Conservation (phyloP, 2,888 invertebrate genomes). For the Tachystola acroxantha region DNA sequence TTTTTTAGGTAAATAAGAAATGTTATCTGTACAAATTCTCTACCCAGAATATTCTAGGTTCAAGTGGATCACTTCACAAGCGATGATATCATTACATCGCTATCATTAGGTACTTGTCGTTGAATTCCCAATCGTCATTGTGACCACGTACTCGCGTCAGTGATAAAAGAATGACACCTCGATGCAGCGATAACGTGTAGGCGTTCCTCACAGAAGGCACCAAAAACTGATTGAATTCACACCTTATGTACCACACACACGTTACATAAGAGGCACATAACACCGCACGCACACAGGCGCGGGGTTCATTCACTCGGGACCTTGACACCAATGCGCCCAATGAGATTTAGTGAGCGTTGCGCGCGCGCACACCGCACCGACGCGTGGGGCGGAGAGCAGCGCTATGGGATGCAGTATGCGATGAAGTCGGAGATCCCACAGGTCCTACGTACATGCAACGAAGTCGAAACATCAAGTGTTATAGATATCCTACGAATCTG, state of each 20-base stretch:
- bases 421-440: no score
- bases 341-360: conserved; percentile 39
- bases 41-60: no score
- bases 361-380: conserved; percentile 1
- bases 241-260: conserved; percentile 14
- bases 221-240: not conserved
- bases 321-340: conserved; percentile 49
- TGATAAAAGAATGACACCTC: not conserved
- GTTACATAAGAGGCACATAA: not conserved
- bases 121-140: no score
- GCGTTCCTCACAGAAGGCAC: not conserved
- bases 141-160: not conserved
- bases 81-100: no score
- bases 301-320: conserved; percentile 54
- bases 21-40: no score
- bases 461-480: no score
- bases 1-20: no score
- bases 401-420: not conserved
- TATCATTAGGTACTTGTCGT: no score
- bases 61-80: no score
- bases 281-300: conserved; percentile 15
- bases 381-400: not conserved
- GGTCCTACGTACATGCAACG: no score
- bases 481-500: no score
- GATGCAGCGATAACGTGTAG: not conserved